Evolutionary conservation across 1,140 invertebrate genomes (phyloP), one percentile per base, ranked within the genome.

Genomic region (Melitaea cinxia): DNA sequence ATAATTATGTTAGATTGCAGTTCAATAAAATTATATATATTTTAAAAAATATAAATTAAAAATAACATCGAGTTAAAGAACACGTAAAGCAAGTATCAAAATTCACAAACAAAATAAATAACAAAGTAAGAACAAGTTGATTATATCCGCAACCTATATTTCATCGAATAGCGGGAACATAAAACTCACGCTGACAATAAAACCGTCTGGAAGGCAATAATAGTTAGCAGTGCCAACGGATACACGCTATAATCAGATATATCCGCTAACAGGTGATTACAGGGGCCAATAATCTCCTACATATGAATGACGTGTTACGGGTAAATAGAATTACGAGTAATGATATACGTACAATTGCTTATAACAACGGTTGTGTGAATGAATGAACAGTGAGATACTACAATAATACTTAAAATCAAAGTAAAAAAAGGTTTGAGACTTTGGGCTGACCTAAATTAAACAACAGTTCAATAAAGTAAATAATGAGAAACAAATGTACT

Each of bases 231-330:
- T 60, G 59, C 60, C 65, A 67, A 23, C 69, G 68, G 70, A 56
- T 56, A 56, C 37, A 14, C 19, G 54, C 69, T 72, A 66, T 67
- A 72, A 72, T 68, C 69, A 65, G 72, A 67, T 74, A 68, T 65
- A 64, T 59, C 69, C 68, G 67, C 66, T 76, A 78, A 73, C 68
- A 68, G 71, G 75, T 75, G 65, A 80, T 82, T 80, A 78, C 60
- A 49, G 73, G 15, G 21, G 64, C 62, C 74, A 79, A 78, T 79
- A 79, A 79, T 75, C 30, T 33, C 30, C 6, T 33, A 10, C 70
- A 63, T 57, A 65, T 3, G 35, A 39, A 15, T 39, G 35, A 14
- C 35, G 35, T 39, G 35, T 15, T 14, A 39, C 35, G 14, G 4
- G n/a, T 39, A 14, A 39, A 7, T 39, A 14, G 14, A 14, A 14